Evolutionary conservation across 2,888 invertebrate species (phyloP).

Genomic region (Drosophila parthenogenetica): DNA sequence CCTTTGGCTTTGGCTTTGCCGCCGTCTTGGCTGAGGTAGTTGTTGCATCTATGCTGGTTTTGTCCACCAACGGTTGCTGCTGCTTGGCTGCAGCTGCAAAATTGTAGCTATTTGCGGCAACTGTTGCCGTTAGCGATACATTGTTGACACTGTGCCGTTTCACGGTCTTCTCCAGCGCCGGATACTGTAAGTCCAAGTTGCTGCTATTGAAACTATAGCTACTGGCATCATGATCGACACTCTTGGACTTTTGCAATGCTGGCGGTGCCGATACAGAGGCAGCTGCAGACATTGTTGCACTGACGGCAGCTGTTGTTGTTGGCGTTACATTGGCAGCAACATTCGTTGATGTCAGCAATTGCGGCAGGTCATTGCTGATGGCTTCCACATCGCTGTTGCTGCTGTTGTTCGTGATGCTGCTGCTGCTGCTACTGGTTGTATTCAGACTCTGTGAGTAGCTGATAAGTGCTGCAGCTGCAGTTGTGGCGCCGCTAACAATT

Average conservation of each 20-base stretch:
- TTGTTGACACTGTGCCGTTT: conserved; percentile 83
- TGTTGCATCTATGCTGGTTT: conserved; percentile 22
- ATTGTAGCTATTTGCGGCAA: conserved; percentile 36
- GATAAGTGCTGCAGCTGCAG: conserved; percentile 6
- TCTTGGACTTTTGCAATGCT: conserved; percentile 83
- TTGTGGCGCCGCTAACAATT: conserved; percentile 22
- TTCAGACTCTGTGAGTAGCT: conserved; percentile 22
- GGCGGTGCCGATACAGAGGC: conserved; percentile 1
- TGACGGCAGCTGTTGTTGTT: conserved; percentile 34
- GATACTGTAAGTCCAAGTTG: conserved; percentile 85
- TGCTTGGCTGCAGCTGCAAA: conserved; percentile 34
- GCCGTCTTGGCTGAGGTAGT: conserved; percentile 68
- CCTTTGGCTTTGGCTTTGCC: conserved; percentile 57
- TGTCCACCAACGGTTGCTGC: conserved; percentile 20
- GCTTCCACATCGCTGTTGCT: not conserved
- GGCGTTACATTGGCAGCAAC: conserved; percentile 11
- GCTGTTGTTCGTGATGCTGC: conserved; percentile 1
- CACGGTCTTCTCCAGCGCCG: conserved; percentile 85
- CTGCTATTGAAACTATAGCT: conserved; percentile 78
- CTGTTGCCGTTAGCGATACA: conserved; percentile 57
- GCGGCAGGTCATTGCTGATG: conserved; percentile 13
- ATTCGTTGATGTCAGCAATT: conserved; percentile 11
- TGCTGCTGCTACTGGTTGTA: not conserved
- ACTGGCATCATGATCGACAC: conserved; percentile 82
- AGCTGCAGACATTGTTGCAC: conserved; percentile 29